Evolutionary conservation across 2,797 vertebrate species (phyloP).

Genomic region (Xenopus petersii): DNA sequence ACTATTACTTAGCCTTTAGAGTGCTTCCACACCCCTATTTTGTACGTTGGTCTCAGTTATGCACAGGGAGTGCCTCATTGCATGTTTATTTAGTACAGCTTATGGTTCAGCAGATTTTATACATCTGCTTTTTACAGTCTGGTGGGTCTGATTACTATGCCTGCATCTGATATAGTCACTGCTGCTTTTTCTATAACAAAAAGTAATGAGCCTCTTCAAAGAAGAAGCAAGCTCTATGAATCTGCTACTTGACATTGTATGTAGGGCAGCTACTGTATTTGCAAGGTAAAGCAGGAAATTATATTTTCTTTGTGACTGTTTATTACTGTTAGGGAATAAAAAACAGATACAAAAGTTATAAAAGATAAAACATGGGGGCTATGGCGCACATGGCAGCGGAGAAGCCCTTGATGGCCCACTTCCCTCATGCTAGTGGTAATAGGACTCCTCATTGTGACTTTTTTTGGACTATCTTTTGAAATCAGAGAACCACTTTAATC

Average conservation of each 20-base stretch:
- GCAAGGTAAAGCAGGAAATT: not conserved
- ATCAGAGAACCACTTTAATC: no score
- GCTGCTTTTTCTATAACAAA: not conserved
- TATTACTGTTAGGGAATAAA: not conserved
- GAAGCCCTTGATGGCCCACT: no score
- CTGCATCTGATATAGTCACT: not conserved
- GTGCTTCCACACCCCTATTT: no score
- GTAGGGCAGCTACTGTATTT: not conserved
- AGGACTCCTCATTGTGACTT: no score
- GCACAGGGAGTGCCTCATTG: not conserved
- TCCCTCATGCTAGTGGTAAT: no score
- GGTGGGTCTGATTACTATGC: not conserved
- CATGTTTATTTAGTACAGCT: not conserved
- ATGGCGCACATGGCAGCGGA: no score
- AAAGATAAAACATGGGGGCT: no score
- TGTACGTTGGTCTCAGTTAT: not conserved
- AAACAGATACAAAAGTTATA: no score
- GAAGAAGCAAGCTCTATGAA: not conserved
- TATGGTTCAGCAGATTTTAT: constrained; percentile 2
- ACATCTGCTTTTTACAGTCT: constrained; percentile 8
- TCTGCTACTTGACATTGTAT: not conserved
- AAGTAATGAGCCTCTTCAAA: not conserved
- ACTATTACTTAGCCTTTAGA: no score
- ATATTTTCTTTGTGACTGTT: not conserved
- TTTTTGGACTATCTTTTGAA: no score